These are phyloP conservation scores for Tetrax tetrax DNA, from an alignment of 2,113 vertebrate species.

Conservation along the genomic window DNA sequence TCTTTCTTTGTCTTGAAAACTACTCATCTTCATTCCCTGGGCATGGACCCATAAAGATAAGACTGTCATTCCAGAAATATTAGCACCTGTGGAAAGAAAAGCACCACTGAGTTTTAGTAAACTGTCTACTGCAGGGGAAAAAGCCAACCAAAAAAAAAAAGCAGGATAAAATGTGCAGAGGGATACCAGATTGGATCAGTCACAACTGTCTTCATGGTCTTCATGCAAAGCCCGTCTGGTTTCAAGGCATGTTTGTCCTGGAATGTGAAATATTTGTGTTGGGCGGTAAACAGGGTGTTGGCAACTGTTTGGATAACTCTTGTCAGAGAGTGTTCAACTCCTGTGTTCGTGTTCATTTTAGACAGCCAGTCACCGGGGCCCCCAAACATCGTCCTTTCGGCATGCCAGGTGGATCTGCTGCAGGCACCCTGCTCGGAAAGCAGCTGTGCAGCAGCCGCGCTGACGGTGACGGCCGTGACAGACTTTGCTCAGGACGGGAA, in stretches of 20 bases:
- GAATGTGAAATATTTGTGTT: not conserved
- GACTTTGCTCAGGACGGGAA: constrained; percentile 78
- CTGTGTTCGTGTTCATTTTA: not conserved
- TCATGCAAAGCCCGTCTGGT: not conserved
- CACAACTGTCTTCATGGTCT: not conserved
- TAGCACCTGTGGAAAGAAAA: not conserved
- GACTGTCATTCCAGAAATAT: not conserved
- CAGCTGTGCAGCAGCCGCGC: constrained; percentile 64
- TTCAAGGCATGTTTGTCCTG: not conserved
- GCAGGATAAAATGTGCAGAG: not conserved
- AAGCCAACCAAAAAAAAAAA: not conserved
- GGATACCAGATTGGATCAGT: not conserved
- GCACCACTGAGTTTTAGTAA: not conserved
- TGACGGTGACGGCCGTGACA: constrained; percentile 76
- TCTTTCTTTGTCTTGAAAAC: not conserved
- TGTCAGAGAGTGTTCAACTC: too few relatives aligned
- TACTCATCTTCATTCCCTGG: not conserved
- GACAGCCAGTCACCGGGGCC: constrained; percentile 57
- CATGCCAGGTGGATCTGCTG: constrained; percentile 77
- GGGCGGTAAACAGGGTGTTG: fast-evolving
- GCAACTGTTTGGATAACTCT: not conserved
- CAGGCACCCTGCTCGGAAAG: constrained; percentile 45
- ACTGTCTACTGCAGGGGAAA: not conserved
- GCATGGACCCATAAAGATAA: not conserved
- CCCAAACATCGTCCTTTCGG: constrained; percentile 73